phyloP scores from a whole-genome alignment of 2,113 vertebrate genomes.

The Canis aureus region DNA sequence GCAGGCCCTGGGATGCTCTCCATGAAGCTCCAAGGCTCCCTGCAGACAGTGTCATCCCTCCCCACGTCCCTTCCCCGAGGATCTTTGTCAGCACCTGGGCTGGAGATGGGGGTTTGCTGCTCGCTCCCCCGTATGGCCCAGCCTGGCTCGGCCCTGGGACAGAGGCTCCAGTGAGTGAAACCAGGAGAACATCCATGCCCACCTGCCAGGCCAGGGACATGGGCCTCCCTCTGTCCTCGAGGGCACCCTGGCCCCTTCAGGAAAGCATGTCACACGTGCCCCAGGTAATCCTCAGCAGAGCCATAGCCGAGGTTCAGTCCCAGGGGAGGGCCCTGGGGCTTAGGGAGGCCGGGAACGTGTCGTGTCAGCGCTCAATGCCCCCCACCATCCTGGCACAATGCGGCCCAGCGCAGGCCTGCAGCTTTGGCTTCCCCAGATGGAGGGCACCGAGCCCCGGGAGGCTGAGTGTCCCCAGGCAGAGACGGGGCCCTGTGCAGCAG shows the following conservation, averaged over 20 bases:
- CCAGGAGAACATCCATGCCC: neutral
- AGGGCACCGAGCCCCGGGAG: neutral
- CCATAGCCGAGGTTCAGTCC: neutral
- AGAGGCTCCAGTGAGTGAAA: neutral
- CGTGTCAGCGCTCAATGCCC: neutral
- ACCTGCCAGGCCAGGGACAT: neutral
- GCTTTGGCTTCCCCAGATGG: neutral
- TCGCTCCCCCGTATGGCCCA: neutral
- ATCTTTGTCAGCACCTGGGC: neutral
- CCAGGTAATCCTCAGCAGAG: neutral
- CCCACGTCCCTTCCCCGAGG: neutral
- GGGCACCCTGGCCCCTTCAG: neutral
- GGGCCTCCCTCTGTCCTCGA: neutral
- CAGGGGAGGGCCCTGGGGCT: neutral
- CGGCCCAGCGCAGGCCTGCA: rapidly evolving
- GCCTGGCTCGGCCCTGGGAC: neutral
- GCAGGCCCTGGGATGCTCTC: neutral
- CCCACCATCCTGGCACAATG: neutral
- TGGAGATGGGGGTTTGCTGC: neutral
- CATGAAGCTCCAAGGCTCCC: neutral
- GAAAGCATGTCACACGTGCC: neutral
- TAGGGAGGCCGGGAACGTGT: neutral
- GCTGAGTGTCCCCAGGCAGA: neutral
- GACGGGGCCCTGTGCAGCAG: neutral
- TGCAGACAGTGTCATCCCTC: neutral